Percentiles rank a stretch among this genome's conserved stretches.
Conservation (phyloP, 2,113 vertebrate genomes). For the Tragelaphus imberbis region DNA sequence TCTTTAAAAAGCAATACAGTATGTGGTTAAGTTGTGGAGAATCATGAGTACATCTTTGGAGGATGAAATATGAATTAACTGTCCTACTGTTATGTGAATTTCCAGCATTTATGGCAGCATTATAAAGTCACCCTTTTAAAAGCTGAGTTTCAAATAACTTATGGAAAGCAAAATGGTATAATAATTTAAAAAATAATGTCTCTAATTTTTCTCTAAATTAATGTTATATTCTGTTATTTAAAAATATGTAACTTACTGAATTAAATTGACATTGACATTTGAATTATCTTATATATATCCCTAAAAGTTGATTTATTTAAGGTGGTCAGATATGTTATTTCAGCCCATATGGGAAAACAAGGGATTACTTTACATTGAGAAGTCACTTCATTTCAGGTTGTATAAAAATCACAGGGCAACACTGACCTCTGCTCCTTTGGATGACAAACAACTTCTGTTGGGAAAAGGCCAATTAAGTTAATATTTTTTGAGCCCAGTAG, state of each 20-base stretch:
- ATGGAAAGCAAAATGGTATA: background rate
- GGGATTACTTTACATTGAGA: background rate
- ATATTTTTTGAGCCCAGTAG: background rate
- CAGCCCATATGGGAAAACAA: background rate
- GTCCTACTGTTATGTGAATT: background rate
- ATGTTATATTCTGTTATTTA: background rate
- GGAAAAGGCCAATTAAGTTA: background rate
- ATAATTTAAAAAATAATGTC: background rate
- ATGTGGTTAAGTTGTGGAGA: background rate
- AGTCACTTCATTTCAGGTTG: background rate
- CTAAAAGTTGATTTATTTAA: background rate
- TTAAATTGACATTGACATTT: background rate
- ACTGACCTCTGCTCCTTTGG: background rate
- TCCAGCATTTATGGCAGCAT: background rate
- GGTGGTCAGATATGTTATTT: background rate
- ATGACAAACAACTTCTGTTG: background rate
- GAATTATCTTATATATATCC: background rate
- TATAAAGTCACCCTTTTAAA: background rate
- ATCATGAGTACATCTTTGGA: background rate
- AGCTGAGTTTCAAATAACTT: background rate
- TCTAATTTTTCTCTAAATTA: background rate
- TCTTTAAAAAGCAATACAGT: background rate
- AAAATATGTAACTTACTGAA: background rate
- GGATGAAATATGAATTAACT: background rate
- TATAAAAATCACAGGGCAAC: background rate